Evolutionary conservation across 1,140 invertebrate species (phyloP), one percentile per base, ranked within the genome.

Genomic region (Lutraria rhynchaena): DNA sequence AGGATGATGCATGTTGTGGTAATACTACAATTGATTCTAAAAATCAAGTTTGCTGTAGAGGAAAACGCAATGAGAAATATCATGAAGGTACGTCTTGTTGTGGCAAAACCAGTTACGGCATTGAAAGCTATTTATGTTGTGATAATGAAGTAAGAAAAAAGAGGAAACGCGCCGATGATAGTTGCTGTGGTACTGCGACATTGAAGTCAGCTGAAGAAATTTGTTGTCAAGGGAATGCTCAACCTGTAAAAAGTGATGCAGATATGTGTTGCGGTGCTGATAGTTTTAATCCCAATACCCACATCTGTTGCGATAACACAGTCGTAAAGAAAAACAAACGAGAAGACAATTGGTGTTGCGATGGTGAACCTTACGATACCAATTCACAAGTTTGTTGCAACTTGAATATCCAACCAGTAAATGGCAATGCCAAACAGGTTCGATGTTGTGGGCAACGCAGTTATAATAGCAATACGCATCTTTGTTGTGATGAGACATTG

Each of bases 1-100:
- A 73, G 55, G 70, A 73, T 57, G 35, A 73, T 31, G 51, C 29
- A 53, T 73, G 70, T 41, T 73, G 70, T 73, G 70, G 53, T 29
- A 73, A 73, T 31, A 73, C 49, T 7, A 57, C 70, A 33, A 57
- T 57, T 27, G 41, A 73, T 19, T 57, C 70, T 13, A 5, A 73
- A 41, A 27, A 22, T 17, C 33, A 57, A 9, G 35, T 58, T 33
- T 73, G 70, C 37, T 73, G 70, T 15, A 9, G 29, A 4, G 53
- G 49, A 17, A 73, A 57, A 41, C 46, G 29, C 11, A 37, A 57
- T 17, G n/a, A 15, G 17, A 73, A n/a, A 22, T 57, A 33, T 31
- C 13, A 22, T 19, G 51, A 73, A 57, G 33, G n/a, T 7, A 58
- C 70, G 24, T 55, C 51, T 7, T 73, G 70, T 46, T 73, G 70